Conservation (phyloP, 2,797 vertebrate genomes). For the Pampus argenteus region DNA sequence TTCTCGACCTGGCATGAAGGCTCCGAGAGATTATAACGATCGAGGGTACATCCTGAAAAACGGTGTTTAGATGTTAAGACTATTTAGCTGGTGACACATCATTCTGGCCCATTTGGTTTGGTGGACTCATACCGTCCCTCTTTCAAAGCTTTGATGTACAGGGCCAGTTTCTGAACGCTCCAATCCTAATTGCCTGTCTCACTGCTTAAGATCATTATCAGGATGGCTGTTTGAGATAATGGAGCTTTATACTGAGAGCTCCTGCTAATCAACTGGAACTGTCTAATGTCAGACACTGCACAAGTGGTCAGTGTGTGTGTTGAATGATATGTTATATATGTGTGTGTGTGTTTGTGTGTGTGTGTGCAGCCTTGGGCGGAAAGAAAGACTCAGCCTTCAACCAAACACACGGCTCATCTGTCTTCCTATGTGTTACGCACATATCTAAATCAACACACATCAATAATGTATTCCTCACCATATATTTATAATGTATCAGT, state of each 20-base stretch:
- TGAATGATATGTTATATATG: slow-evolving; percentile 27
- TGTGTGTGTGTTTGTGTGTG: slow-evolving; percentile 13
- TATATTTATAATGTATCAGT: slow-evolving; percentile 67
- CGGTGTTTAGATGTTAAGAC: slow-evolving; percentile 54
- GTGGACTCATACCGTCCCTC: slow-evolving; percentile 52
- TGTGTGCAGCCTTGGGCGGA: slow-evolving; percentile 15
- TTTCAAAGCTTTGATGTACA: slow-evolving; percentile 70
- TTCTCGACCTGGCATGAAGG: slow-evolving; percentile 56
- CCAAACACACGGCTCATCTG: slow-evolving; percentile 39
- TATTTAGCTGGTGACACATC: slow-evolving; percentile 65
- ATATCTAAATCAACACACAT: slow-evolving; percentile 56
- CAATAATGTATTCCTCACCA: slow-evolving; percentile 64
- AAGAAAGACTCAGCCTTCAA: slow-evolving; percentile 11
- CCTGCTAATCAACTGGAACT: slow-evolving; percentile 63
- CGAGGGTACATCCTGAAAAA: slow-evolving; percentile 57
- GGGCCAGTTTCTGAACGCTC: slow-evolving; percentile 56
- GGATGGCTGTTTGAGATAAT: slow-evolving; percentile 71
- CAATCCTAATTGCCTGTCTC: slow-evolving; percentile 78
- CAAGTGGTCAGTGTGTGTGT: slow-evolving; percentile 76
- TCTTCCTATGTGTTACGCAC: slow-evolving; percentile 46
- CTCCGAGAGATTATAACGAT: slow-evolving; percentile 63
- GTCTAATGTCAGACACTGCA: slow-evolving; percentile 61
- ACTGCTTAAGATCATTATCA: slow-evolving; percentile 79
- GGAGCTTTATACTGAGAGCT: slow-evolving; percentile 61
- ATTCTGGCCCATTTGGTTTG: slow-evolving; percentile 70